phyloP scores from a whole-genome alignment of 2,888 invertebrate genomes.

The Tineola bisselliella region DNA sequence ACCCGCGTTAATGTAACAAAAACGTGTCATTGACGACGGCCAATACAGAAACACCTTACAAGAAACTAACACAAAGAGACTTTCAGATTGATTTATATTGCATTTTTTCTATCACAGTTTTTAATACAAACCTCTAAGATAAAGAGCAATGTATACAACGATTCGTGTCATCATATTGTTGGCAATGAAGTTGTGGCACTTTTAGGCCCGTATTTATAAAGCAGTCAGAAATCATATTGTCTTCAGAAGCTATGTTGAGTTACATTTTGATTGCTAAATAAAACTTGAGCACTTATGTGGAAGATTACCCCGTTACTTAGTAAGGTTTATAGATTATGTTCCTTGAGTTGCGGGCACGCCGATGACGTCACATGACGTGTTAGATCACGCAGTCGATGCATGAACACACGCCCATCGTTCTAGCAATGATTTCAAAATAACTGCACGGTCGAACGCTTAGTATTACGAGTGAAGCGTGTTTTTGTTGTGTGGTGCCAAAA shows the following conservation, averaged over 20 bases:
- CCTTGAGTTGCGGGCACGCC: not conserved
- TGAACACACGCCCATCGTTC: slow-evolving; percentile 10
- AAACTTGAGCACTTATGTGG: too few species aligned
- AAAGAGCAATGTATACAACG: not conserved
- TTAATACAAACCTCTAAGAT: not conserved
- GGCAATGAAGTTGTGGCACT: too few species aligned
- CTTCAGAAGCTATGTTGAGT: too few species aligned
- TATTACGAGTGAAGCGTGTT: not conserved
- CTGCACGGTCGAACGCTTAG: not conserved
- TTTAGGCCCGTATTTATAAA: too few species aligned
- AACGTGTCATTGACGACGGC: not conserved
- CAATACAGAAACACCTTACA: not conserved
- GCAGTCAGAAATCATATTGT: too few species aligned
- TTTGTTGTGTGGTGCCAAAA: not conserved
- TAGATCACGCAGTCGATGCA: not conserved
- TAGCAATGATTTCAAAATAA: slow-evolving; percentile 10
- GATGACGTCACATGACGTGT: slow-evolving; percentile 1
- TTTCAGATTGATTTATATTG: not conserved
- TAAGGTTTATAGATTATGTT: not conserved
- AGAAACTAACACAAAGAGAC: not conserved
- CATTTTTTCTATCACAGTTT: not conserved
- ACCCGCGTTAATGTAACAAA: not conserved
- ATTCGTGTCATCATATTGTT: too few species aligned
- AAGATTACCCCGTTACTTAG: not conserved
- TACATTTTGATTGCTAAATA: not conserved